Percentiles rank a stretch among this genome's conserved stretches.
These are phyloP conservation scores for Elaeidobius kamerunicus DNA, from an alignment of 2,888 invertebrate species.

Conservation along the genomic window DNA sequence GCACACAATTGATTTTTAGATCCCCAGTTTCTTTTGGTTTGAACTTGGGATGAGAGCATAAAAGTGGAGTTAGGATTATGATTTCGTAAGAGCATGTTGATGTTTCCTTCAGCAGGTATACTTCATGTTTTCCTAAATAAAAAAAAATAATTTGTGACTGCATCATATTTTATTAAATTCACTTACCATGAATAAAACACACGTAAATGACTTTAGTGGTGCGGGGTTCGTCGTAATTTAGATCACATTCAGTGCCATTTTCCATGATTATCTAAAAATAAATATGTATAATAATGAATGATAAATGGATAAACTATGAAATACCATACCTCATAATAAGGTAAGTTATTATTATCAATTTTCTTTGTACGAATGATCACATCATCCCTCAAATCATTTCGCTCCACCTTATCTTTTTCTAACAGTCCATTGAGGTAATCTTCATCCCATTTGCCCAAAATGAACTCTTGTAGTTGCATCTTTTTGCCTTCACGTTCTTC, in stretches of 20 bases:
- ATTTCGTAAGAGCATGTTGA: constrained; percentile 94
- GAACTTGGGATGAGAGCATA: constrained; percentile 89
- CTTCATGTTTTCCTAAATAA: constrained; percentile 66
- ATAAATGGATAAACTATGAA: background rate
- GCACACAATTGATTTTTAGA: constrained; percentile 71
- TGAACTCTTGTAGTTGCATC: constrained; percentile 81
- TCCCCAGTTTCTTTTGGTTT: constrained; percentile 76
- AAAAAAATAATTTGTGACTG: background rate
- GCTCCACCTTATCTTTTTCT: constrained; percentile 10
- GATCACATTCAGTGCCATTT: constrained; percentile 89
- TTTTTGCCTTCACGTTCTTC: constrained; percentile 88
- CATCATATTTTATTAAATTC: background rate
- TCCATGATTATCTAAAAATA: constrained; percentile 58
- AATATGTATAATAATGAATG: background rate
- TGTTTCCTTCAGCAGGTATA: constrained; percentile 89
- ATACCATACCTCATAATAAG: constrained; percentile 74
- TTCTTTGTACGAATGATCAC: constrained; percentile 58
- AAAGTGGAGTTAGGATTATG: constrained; percentile 78
- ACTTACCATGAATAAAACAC: constrained; percentile 75
- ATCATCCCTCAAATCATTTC: constrained; percentile 53
- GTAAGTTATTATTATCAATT: constrained; percentile 84
- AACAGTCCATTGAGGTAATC: constrained; percentile 55
- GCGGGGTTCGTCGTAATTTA: constrained; percentile 77
- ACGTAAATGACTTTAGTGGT: constrained; percentile 81
- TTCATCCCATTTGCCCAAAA: constrained; percentile 73